A percentile compares a stretch with the other conserved stretches of the same genome.
Evolutionary conservation across 2,113 vertebrate species (phyloP).

Genomic region (Amia ocellicauda): DNA sequence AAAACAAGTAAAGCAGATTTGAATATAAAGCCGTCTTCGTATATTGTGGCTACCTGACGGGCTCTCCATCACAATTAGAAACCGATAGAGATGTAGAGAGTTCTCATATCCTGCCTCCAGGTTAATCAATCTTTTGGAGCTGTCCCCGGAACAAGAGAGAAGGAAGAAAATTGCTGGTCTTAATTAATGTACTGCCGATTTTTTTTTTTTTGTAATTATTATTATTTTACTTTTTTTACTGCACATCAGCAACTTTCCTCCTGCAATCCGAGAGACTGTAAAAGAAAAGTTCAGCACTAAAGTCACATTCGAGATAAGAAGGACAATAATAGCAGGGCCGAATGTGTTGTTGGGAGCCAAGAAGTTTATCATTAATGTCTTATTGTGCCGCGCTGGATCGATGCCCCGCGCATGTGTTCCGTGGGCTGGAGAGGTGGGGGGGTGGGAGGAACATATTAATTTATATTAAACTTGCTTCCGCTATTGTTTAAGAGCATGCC

Average conservation of each 20-base stretch:
- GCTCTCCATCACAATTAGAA: slow-evolving; percentile 69
- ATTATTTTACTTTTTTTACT: no score
- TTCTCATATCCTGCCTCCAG: slow-evolving; percentile 51
- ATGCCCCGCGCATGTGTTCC: slow-evolving; percentile 56
- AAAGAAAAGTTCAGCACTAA: slow-evolving; percentile 26
- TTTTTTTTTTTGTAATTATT: no score
- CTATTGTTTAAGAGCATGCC: no score
- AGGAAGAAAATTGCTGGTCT: slow-evolving; percentile 71
- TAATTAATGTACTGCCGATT: slow-evolving; percentile 69
- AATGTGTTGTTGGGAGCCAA: slow-evolving; percentile 53
- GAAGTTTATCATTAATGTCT: slow-evolving; percentile 70
- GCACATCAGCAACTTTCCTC: slow-evolving; percentile 70
- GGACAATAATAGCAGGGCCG: slow-evolving; percentile 21
- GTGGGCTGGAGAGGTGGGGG: slow-evolving; percentile 24
- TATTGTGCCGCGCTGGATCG: slow-evolving; percentile 67
- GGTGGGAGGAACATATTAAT: no score
- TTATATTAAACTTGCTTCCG: no score
- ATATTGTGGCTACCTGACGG: slow-evolving; percentile 60
- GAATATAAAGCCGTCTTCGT: slow-evolving; percentile 61
- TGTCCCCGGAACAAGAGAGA: slow-evolving; percentile 58
- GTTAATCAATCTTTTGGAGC: slow-evolving; percentile 68
- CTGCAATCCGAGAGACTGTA: slow-evolving; percentile 33
- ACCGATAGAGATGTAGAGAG: slow-evolving; percentile 65
- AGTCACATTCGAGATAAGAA: slow-evolving; percentile 13
- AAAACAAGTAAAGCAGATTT: slow-evolving; percentile 46